A percentile compares a stretch with the other conserved stretches of the same genome.
phyloP scores from a whole-genome alignment of 2,797 vertebrate species.

The Chaenodraco wilsoni region DNA sequence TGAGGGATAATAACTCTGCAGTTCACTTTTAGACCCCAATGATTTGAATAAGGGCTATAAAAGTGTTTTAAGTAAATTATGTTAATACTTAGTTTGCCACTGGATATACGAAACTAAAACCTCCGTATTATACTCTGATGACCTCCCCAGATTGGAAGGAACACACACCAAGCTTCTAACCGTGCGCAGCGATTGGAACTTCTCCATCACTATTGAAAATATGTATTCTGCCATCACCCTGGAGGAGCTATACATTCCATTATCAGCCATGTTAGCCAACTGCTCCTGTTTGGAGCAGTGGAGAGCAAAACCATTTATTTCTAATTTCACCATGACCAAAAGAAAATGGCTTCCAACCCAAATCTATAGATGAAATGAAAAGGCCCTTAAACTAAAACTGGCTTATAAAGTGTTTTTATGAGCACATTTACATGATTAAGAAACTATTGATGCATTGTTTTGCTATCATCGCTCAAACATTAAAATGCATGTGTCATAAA shows the following conservation, averaged over 20 bases:
- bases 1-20: not conserved
- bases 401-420: slow-evolving; percentile 50
- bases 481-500: slow-evolving; percentile 6
- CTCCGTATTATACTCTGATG: not conserved
- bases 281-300: not conserved
- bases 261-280: not conserved
- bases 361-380: slow-evolving; percentile 55
- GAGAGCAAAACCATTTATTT: slow-evolving; percentile 38
- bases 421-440: slow-evolving; percentile 39
- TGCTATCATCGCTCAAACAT: slow-evolving; percentile 20
- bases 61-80: not conserved
- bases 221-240: not conserved
- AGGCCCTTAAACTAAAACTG: slow-evolving; percentile 43
- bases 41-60: no score
- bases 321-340: slow-evolving; percentile 48
- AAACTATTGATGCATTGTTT: slow-evolving; percentile 35
- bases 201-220: not conserved
- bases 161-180: not conserved
- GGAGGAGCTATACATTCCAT: not conserved
- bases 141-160: not conserved
- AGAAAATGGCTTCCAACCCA: slow-evolving; percentile 36
- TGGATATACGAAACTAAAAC: not conserved
- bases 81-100: not conserved
- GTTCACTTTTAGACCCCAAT: no score
- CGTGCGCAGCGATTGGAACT: not conserved